Conservation (phyloP, 2,797 vertebrate species). For the Enteromius fasciolatus region DNA sequence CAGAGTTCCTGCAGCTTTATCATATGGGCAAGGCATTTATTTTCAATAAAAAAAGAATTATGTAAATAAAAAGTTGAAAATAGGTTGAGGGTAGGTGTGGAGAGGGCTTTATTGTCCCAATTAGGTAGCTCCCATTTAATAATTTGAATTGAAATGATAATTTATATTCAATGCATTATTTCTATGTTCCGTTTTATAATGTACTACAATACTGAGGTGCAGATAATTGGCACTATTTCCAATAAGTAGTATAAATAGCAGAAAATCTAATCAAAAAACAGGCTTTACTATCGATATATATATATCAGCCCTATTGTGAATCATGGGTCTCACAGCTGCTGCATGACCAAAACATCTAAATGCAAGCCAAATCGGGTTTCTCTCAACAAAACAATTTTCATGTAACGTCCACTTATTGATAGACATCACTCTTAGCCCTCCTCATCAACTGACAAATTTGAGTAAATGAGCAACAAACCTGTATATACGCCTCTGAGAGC, state of each 20-base stretch:
- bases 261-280: too few relatives aligned
- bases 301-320: neutral
- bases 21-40: neutral
- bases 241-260: too few relatives aligned
- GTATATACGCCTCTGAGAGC: constrained; percentile 95
- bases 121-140: neutral
- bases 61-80: neutral
- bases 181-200: neutral
- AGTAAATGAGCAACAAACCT: constrained; percentile 75
- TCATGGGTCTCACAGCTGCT: neutral
- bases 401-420: neutral
- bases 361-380: neutral
- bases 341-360: neutral
- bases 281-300: too few relatives aligned
- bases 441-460: neutral
- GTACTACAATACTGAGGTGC: neutral
- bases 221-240: too few relatives aligned
- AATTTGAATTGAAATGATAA: neutral
- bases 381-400: neutral
- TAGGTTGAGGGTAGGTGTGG: neutral
- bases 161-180: neutral
- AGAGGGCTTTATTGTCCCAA: neutral
- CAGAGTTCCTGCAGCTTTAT: too few relatives aligned
- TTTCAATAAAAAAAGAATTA: neutral
- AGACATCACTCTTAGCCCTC: neutral